Conservation (phyloP, 1,140 invertebrate species). For the Heliconius nattereri region DNA sequence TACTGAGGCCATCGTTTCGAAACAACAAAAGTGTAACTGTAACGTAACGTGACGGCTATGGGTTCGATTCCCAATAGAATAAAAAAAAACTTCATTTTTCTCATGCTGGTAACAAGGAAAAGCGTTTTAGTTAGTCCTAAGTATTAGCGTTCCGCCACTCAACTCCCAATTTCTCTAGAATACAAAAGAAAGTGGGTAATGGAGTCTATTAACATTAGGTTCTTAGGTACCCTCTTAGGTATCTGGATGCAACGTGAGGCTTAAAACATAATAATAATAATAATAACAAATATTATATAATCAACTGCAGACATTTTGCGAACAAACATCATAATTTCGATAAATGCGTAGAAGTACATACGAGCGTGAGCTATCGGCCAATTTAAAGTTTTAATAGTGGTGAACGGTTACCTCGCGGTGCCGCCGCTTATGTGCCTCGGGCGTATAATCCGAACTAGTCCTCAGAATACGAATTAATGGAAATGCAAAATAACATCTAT, state of each 20-base stretch:
- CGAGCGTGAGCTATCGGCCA: slow-evolving; percentile 38
- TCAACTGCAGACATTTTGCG: not conserved
- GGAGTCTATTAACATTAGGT: too few relatives aligned
- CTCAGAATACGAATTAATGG: not conserved
- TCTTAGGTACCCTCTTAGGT: too few relatives aligned
- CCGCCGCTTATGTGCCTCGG: slow-evolving; percentile 25
- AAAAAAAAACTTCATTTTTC: too few relatives aligned
- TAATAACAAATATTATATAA: not conserved
- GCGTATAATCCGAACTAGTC: slow-evolving; percentile 11
- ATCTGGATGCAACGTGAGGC: not conserved
- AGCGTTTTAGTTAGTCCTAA: too few relatives aligned
- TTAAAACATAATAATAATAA: not conserved
- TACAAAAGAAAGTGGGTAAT: too few relatives aligned
- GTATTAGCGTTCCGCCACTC: too few relatives aligned
- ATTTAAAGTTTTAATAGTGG: slow-evolving; percentile 45
- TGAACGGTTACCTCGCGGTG: slow-evolving; percentile 27
- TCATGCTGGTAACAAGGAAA: too few relatives aligned
- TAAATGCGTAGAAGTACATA: slow-evolving; percentile 28
- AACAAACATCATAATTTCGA: slow-evolving; percentile 17
- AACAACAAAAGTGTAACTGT: too few relatives aligned
- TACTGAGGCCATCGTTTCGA: too few relatives aligned
- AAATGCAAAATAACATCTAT: not conserved
- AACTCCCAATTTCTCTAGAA: too few relatives aligned
- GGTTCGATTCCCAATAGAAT: too few relatives aligned
- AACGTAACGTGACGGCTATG: too few relatives aligned